phyloP scores from a whole-genome alignment of 1,140 invertebrate species.

The Cotesia vestalis region DNA sequence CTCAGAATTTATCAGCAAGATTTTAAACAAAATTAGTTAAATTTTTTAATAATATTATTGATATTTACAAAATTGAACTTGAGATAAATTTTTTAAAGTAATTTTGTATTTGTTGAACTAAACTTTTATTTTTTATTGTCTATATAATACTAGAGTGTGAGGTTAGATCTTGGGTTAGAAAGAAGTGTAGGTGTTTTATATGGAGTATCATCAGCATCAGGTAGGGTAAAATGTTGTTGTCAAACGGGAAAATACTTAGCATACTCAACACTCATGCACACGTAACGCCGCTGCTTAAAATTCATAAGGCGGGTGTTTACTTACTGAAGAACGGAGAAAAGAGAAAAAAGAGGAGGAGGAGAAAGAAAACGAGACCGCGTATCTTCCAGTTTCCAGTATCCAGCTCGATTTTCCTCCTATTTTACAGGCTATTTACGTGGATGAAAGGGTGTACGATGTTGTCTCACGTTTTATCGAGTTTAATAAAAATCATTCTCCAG shows the following conservation, averaged over 20 bases:
- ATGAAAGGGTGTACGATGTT: constrained; percentile 25
- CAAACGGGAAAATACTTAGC: constrained; percentile 46
- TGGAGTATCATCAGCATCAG: too few species aligned
- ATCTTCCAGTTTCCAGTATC: constrained; percentile 23
- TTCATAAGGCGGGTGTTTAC: constrained; percentile 64
- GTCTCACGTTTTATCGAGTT: constrained; percentile 58
- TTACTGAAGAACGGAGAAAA: constrained; percentile 54
- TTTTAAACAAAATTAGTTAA: too few species aligned
- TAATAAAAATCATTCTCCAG: constrained; percentile 49
- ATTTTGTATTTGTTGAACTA: too few species aligned
- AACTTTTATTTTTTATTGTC: background rate
- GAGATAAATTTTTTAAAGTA: too few species aligned
- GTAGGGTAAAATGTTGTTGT: constrained; percentile 42
- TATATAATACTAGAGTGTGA: background rate
- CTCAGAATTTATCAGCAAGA: too few species aligned
- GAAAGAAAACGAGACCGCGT: constrained; percentile 37
- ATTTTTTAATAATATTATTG: too few species aligned
- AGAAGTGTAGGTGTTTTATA: too few species aligned
- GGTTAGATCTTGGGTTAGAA: too few species aligned
- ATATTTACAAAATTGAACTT: too few species aligned
- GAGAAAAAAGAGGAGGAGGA: too few species aligned
- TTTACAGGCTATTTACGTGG: too few species aligned
- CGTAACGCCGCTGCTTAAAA: constrained; percentile 56
- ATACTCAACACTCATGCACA: too few species aligned
- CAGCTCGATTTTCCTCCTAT: constrained; percentile 25